These are phyloP conservation scores for Halcyon smyrnensis DNA, from an alignment of 2,797 vertebrate species.

Conservation along the genomic window DNA sequence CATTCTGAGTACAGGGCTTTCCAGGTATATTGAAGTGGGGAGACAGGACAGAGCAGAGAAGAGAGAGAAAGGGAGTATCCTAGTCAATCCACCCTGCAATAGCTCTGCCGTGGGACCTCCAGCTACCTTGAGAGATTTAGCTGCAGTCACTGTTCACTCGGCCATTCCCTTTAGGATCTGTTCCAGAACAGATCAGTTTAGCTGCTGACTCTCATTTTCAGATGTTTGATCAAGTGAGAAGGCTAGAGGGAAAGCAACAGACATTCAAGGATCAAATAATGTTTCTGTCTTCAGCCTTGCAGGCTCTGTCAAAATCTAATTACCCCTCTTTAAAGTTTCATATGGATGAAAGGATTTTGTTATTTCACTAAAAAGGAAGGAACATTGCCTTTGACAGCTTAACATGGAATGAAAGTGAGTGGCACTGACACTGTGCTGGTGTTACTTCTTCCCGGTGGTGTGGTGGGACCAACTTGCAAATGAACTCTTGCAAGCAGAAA, in stretches of 20 bases:
- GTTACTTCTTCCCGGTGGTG: background rate
- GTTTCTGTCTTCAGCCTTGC: background rate
- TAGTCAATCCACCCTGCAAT: background rate
- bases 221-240: background rate
- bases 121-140: background rate
- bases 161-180: background rate
- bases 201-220: background rate
- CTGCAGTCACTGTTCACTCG: background rate
- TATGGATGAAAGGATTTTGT: background rate
- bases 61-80: background rate
- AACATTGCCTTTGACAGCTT: background rate
- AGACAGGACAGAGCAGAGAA: background rate
- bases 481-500: background rate
- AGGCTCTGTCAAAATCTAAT: background rate
- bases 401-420: background rate
- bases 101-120: background rate
- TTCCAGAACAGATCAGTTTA: background rate
- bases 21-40: background rate
- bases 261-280: background rate
- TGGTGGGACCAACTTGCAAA: background rate
- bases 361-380: background rate
- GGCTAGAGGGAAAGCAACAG: background rate
- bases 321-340: background rate
- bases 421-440: background rate
- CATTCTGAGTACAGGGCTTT: background rate